Conservation (phyloP, 2,113 vertebrate genomes). For the Opisthocomus hoazin region DNA sequence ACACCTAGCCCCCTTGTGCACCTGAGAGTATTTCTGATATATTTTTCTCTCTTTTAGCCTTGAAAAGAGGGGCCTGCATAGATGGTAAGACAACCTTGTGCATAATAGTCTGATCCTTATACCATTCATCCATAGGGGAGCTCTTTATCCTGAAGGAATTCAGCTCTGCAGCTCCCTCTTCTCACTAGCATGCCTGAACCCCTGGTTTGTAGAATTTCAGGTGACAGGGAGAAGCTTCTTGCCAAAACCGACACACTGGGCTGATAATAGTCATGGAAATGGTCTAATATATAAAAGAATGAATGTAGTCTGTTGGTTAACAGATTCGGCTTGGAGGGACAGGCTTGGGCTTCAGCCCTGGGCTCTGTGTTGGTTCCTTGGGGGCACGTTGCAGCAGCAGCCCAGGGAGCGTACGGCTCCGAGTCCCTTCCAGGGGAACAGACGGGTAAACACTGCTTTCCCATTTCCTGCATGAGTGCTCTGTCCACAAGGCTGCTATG, state of each 20-base stretch:
- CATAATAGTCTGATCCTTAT: not conserved
- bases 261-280: not conserved
- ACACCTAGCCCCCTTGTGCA: not conserved
- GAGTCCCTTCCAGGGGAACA: not conserved
- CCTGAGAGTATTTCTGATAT: not conserved
- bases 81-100: not conserved
- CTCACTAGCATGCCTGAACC: not conserved
- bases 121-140: not conserved
- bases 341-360: not conserved
- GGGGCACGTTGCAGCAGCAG: not conserved
- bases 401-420: not conserved
- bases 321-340: not conserved
- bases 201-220: not conserved
- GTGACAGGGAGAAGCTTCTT: not conserved
- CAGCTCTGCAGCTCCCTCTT: not conserved
- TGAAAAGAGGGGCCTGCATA: not conserved
- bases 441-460: not conserved
- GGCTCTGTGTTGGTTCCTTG: not conserved
- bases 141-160: not conserved
- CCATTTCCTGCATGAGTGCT: not conserved
- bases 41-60: not conserved
- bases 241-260: not conserved
- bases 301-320: not conserved
- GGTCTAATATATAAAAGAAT: not conserved
- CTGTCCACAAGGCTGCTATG: not conserved